These are phyloP conservation scores for Diarsia rubi DNA, from an alignment of 2,888 invertebrate species.

Conservation along the genomic window DNA sequence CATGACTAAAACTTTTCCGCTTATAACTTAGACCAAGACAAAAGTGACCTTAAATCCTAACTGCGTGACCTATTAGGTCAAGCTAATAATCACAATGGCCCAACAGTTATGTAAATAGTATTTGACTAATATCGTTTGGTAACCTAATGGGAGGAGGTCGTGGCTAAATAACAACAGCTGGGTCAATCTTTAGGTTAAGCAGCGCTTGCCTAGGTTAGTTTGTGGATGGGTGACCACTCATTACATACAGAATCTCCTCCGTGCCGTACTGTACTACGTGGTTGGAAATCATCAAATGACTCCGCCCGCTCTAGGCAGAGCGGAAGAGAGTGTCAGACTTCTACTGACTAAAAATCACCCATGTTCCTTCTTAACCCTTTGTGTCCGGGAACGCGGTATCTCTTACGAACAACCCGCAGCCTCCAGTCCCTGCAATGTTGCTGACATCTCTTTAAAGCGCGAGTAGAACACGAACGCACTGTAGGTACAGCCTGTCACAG, in stretches of 20 bases:
- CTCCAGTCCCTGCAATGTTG: no score
- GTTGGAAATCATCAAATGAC: no score
- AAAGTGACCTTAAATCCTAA: slow-evolving; percentile 33
- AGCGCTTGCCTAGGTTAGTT: not conserved
- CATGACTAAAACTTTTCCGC: not conserved
- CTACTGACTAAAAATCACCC: no score
- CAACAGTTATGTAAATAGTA: slow-evolving; percentile 21
- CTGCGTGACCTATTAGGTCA: slow-evolving; percentile 40
- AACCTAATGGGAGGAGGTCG: not conserved
- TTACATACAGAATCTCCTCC: not conserved
- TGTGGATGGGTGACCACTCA: not conserved
- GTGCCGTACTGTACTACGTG: no score
- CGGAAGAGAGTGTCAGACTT: no score
- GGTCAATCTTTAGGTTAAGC: not conserved
- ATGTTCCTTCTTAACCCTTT: no score
- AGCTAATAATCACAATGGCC: slow-evolving; percentile 37
- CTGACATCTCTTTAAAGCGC: no score
- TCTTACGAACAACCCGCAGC: no score
- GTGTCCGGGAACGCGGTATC: no score
- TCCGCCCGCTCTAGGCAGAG: no score
- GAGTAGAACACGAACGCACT: no score
- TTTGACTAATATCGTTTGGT: slow-evolving; percentile 3
- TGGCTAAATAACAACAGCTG: not conserved
- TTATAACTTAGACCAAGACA: slow-evolving; percentile 16
- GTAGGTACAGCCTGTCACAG: no score